Evolutionary conservation across 2,113 vertebrate genomes (phyloP).

Genomic region (Probosciger aterrimus): DNA sequence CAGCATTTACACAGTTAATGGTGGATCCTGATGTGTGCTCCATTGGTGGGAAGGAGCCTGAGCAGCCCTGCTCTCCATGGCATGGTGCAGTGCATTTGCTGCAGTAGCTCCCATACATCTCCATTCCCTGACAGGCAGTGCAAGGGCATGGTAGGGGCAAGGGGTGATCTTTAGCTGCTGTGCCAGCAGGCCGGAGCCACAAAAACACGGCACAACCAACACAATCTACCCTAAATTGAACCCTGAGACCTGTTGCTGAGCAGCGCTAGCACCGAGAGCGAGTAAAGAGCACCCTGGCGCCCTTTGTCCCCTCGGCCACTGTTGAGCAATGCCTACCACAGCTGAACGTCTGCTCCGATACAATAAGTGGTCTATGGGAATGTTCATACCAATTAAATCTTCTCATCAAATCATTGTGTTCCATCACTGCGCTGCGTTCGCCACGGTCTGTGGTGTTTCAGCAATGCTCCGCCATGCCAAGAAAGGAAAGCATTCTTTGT

Average conservation of each 20-base stretch:
- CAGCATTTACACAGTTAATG: not conserved
- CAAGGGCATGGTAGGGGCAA: no score
- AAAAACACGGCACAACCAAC: not conserved
- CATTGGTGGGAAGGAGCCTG: not conserved
- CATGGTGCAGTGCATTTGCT: not conserved
- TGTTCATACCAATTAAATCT: conserved; percentile 48
- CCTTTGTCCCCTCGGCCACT: not conserved
- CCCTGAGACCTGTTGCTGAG: not conserved
- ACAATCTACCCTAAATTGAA: not conserved
- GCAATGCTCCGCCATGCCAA: conserved; percentile 41
- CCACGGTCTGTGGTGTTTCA: conserved; percentile 62
- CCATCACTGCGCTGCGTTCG: conserved; percentile 54
- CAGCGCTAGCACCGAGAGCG: not conserved
- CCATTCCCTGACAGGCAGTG: not conserved
- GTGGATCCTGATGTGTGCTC: not conserved
- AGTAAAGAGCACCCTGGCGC: not conserved
- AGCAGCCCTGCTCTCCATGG: not conserved
- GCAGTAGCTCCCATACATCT: not conserved
- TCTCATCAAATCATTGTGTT: conserved; percentile 50
- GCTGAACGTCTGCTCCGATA: not conserved
- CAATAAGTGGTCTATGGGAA: conserved; percentile 26
- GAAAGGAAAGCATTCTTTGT: conserved; percentile 65
- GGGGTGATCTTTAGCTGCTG: not conserved
- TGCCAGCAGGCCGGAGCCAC: not conserved
- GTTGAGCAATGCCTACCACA: not conserved